phyloP scores from a whole-genome alignment of 2,797 vertebrate species.

The Tragopan temminckii region DNA sequence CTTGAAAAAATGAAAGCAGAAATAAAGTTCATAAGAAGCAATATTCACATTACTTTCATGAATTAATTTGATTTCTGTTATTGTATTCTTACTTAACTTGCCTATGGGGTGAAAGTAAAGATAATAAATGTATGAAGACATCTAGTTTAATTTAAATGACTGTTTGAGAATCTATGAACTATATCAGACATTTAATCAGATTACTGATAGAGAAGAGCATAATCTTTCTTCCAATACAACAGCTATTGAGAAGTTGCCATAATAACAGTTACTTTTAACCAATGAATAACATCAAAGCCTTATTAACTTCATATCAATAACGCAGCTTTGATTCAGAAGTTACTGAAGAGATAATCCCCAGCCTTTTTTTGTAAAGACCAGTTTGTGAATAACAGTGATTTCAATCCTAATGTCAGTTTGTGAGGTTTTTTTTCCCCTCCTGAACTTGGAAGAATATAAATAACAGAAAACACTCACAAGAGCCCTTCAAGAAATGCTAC shows the following conservation, averaged over 20 bases:
- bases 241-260: conserved; percentile 70
- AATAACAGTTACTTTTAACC: conserved; percentile 79
- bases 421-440: not conserved
- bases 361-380: conserved; percentile 41
- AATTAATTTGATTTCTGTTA: not conserved
- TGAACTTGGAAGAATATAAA: conserved; percentile 21
- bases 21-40: not conserved
- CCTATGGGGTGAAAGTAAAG: not conserved
- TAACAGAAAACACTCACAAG: not conserved
- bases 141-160: conserved; percentile 44
- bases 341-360: conserved; percentile 72
- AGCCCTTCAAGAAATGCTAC: conserved; percentile 16
- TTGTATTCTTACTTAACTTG: not conserved
- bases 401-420: conserved; percentile 47
- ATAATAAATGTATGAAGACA: conserved; percentile 35
- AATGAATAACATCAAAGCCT: conserved; percentile 69
- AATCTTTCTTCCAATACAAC: conserved; percentile 65
- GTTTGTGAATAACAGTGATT: conserved; percentile 51
- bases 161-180: conserved; percentile 53
- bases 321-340: conserved; percentile 72
- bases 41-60: not conserved
- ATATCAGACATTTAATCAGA: conserved; percentile 75
- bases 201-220: conserved; percentile 63
- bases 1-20: not conserved
- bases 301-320: conserved; percentile 76